Evolutionary conservation across 2,113 vertebrate genomes (phyloP), one percentile per base, ranked within the genome.

Genomic region (Cyrtonyx montezumae): DNA sequence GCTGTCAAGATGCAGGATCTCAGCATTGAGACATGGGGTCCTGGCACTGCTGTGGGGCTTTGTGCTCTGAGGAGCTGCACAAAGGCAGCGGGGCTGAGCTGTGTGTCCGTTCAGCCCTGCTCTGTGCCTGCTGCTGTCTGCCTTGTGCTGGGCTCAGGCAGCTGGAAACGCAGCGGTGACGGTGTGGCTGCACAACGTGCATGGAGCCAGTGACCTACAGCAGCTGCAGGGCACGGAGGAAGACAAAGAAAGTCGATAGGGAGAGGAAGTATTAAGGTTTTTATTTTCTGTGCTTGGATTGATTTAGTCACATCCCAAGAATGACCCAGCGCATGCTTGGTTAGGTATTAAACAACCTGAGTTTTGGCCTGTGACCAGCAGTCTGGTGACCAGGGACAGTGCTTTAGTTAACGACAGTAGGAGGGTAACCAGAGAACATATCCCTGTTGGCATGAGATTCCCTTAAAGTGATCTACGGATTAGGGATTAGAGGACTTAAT

Each of bases 401-500:
- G 85, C 67, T 37, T 79, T 92, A 79, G 90, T 94, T 95, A 92
- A 91, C 1, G 73, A 81, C 75, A 22, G 84, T 21, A 32, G 78
- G 81, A 77, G 71, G 70, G 75, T 90, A 82, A 92, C 62, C n/a
- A 10, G 79, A 74, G 90, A 90, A 73, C 62, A 45, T 79, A 79
- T 71, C 78, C 22, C 51, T 46, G 84, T 10, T 79, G 87, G 71
- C 79, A 30, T 90, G 82, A 93, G 82, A 91, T 70, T 90, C 91
- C 82, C 79, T 96, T 93, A 79, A 90, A 95, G 90, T 46, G 93
- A 96, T 94, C 93, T 59, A 71, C 82, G 68, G 90, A 59, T 95
- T 94, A 96, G 43, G 94, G 92, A 96, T 96, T 91, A 95, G 37
- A 91, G 90, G 53, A 43, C 65, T 93, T 87, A 90, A 80, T 88